Evolutionary conservation across 2,797 vertebrate species (phyloP), one percentile per base, ranked within the genome.

Genomic region (Agapornis canus): DNA sequence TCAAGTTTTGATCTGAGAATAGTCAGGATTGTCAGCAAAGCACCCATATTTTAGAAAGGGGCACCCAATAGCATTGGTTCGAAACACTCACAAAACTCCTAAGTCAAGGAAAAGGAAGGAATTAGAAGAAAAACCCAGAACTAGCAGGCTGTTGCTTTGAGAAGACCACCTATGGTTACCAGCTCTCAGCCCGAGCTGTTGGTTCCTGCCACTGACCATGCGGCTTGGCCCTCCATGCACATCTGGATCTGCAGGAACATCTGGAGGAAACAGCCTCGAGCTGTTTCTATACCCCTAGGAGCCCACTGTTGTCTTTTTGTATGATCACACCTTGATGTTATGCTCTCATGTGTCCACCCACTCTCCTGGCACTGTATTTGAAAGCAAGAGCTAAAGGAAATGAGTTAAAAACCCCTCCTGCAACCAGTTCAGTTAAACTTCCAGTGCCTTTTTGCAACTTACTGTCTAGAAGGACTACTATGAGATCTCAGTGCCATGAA

Each of bases 181-280:
- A 54, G 49, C 60, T 66, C 54, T 39, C 31, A 64, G 52, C 32
- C 69, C 0, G 6, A 84, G 82, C 73, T 22, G 39, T 13, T 18
- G 23, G 5, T 35, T 35, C 18, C 69, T 47, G 49, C 49, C 21
- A 0, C 3, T 52, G 73, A 3, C 14, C 6, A 37, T 13, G 52
- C 0, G 0, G 52, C 40, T 45, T 35, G 59, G 60, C 78, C 39
- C 49, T 29, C 56, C 1, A 6, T 8, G 39, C 89, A 89, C 94
- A 96, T 54, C 95, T 85, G 89, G 84, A 82, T 43, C 59, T 69
- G 48, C 81, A 89, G 71, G 51, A 91, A 94, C 78, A 82, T 70
- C 91, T 93, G 78, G 75, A 89, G 89, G 51, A 70, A 90, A 22
- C 60, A 37, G 51, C 81, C 59, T 52, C 0, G 0, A 37, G 59